Conservation (phyloP, 92 coral and sea anemone genomes). For the Umimayanthus kanabou region DNA sequence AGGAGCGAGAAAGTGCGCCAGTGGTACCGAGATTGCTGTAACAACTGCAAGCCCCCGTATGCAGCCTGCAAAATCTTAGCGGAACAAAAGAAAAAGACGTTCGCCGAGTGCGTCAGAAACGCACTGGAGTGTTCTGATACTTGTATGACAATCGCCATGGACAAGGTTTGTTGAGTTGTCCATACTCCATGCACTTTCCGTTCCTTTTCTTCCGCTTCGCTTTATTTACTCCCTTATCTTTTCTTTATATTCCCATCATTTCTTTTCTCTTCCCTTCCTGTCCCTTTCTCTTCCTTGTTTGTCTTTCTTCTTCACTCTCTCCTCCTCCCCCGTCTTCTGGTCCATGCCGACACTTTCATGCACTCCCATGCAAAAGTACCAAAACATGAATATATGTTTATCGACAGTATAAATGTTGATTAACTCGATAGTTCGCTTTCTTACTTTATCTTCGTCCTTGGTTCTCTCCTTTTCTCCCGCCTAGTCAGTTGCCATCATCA, state of each 20-base stretch:
- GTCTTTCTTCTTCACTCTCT: not conserved
- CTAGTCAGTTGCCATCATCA: too few species aligned
- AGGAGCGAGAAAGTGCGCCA: not conserved
- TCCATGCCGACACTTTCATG: too few species aligned
- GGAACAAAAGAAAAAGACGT: slow-evolving; percentile 9
- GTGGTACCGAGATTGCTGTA: slow-evolving; percentile 22
- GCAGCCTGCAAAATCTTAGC: slow-evolving; percentile 18
- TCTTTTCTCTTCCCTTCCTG: not conserved
- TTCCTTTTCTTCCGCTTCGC: not conserved
- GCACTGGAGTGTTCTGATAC: slow-evolving; percentile 23
- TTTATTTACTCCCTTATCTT: not conserved
- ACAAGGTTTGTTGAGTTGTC: slow-evolving; percentile 7
- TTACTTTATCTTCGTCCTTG: too few species aligned
- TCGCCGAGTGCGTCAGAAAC: not conserved
- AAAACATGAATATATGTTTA: too few species aligned
- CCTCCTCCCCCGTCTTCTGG: too few species aligned
- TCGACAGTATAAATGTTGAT: too few species aligned
- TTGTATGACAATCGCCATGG: slow-evolving; percentile 21
- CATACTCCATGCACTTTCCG: not conserved
- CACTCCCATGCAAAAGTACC: too few species aligned
- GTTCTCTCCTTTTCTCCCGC: too few species aligned
- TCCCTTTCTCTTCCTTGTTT: not conserved
- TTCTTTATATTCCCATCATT: not conserved
- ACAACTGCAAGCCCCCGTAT: slow-evolving; percentile 21
- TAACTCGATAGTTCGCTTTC: too few species aligned